phyloP scores from a whole-genome alignment of 1,140 invertebrate genomes.

The Pachypsylla venusta region DNA sequence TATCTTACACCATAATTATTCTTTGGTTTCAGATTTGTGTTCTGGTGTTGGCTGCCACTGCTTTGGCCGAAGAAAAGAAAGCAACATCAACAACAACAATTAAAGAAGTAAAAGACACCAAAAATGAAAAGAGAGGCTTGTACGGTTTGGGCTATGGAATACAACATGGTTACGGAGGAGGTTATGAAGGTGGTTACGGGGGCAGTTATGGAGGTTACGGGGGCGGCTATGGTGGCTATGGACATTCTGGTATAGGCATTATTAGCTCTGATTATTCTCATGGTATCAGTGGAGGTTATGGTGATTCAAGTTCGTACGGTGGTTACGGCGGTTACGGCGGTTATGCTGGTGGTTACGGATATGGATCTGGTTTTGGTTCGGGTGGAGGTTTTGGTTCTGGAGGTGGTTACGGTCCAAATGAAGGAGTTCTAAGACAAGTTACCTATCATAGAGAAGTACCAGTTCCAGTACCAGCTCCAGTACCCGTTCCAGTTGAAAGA shows the following conservation, averaged over 20 bases:
- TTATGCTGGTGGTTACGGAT: neutral
- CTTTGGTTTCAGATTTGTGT: neutral
- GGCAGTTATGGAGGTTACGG: neutral
- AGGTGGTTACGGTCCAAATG: too few relatives aligned
- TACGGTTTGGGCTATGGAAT: neutral
- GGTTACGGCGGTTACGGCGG: neutral
- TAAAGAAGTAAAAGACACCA: neutral
- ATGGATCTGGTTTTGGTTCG: too few relatives aligned
- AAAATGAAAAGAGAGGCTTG: neutral
- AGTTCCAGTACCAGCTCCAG: too few relatives aligned
- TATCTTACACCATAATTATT: too few relatives aligned
- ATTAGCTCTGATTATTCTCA: too few relatives aligned
- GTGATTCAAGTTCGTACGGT: too few relatives aligned
- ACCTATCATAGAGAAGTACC: too few relatives aligned
- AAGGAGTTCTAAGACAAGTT: too few relatives aligned
- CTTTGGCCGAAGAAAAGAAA: slow-evolving; percentile 3
- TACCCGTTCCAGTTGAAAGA: slow-evolving; percentile 19
- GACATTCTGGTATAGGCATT: too few relatives aligned
- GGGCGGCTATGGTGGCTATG: neutral
- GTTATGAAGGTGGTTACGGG: neutral
- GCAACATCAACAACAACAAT: neutral
- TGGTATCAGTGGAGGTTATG: too few relatives aligned
- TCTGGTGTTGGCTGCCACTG: neutral
- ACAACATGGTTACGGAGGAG: neutral
- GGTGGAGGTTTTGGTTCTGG: too few relatives aligned